phyloP scores from a whole-genome alignment of 1,140 invertebrate genomes.

The Papilio aristodemus region DNA sequence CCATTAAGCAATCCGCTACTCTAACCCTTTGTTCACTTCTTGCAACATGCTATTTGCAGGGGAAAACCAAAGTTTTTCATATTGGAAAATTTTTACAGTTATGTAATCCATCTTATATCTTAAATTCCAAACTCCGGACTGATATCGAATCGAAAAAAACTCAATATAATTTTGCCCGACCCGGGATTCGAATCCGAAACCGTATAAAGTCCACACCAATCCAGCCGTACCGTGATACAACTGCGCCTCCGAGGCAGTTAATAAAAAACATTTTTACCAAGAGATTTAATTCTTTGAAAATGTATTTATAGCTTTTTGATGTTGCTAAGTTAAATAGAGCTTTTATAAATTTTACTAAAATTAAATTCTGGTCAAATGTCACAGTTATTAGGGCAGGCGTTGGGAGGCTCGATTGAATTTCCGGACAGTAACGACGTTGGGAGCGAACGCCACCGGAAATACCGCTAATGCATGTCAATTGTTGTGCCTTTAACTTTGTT shows the following conservation, averaged over 20 bases:
- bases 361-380: constrained; percentile 47
- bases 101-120: too few relatives aligned
- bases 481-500: constrained; percentile 62
- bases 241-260: too few relatives aligned
- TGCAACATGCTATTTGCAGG: constrained; percentile 19
- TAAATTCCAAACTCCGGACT: too few relatives aligned
- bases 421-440: constrained; percentile 65
- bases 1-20: constrained; percentile 72
- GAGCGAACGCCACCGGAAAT: constrained; percentile 63
- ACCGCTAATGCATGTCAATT: constrained; percentile 75
- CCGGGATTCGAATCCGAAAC: too few relatives aligned
- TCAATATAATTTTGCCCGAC: too few relatives aligned
- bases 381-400: constrained; percentile 45
- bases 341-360: constrained; percentile 10
- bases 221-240: too few relatives aligned
- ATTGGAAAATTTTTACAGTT: not conserved
- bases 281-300: not conserved
- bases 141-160: too few relatives aligned
- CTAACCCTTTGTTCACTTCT: constrained; percentile 68
- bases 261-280: not conserved
- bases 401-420: constrained; percentile 69
- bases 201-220: too few relatives aligned
- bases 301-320: constrained; percentile 7
- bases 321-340: not conserved
- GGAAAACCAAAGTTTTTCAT: not conserved